A percentile compares a stretch with the other conserved stretches of the same genome.
Conservation (phyloP, 2,888 invertebrate species). For the Peribatodes rhomboidaria region DNA sequence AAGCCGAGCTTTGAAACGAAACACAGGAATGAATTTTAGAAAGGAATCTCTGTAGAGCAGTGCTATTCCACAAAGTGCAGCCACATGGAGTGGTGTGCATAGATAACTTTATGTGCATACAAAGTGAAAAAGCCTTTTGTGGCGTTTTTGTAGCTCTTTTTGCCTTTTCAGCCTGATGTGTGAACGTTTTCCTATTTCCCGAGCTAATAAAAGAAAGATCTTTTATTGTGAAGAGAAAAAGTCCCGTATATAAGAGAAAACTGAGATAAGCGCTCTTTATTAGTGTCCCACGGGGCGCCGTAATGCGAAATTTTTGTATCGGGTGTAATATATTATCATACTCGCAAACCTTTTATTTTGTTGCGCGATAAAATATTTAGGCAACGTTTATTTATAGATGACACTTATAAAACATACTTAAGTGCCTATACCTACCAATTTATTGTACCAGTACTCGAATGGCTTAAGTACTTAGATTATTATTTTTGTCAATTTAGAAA, state of each 20-base stretch:
- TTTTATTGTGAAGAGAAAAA: constrained; percentile 56
- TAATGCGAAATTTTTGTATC: constrained; percentile 46
- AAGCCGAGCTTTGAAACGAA: constrained; percentile 30
- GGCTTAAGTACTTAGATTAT: not conserved
- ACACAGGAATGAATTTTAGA: constrained; percentile 31
- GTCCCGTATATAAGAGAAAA: constrained; percentile 51
- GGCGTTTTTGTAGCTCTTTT: constrained; percentile 38
- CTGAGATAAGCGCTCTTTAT: constrained; percentile 53
- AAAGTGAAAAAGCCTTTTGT: constrained; percentile 14
- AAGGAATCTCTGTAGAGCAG: constrained; percentile 13
- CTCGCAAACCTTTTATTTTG: constrained; percentile 12
- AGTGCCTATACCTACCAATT: no score
- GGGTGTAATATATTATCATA: constrained; percentile 39
- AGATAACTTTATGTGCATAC: constrained; percentile 3
- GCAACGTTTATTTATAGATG: not conserved
- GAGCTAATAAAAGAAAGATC: constrained; percentile 53
- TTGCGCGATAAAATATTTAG: not conserved
- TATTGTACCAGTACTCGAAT: no score
- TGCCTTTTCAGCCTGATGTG: constrained; percentile 41
- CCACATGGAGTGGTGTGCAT: not conserved
- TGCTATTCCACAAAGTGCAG: constrained; percentile 10
- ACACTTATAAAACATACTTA: no score
- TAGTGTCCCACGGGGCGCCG: constrained; percentile 47
- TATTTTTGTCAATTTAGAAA: not conserved
- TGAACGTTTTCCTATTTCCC: constrained; percentile 43